Conservation (phyloP, 2,113 vertebrate genomes). For the Rallus limicola region DNA sequence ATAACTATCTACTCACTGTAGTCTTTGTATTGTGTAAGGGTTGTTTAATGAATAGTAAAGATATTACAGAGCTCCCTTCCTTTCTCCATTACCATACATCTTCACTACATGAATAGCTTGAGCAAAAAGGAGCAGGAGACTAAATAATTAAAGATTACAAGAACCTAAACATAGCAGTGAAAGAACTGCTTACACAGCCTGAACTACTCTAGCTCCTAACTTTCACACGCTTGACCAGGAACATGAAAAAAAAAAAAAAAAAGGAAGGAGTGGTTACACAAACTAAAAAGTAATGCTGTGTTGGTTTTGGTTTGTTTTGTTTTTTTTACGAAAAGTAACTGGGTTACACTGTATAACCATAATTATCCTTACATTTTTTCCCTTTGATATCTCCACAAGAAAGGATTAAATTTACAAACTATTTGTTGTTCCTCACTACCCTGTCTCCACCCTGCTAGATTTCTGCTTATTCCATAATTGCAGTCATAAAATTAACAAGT, state of each 20-base stretch:
- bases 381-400: neutral
- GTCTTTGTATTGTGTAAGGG: neutral
- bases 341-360: neutral
- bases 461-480: neutral
- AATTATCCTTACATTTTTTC: neutral
- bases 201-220: neutral
- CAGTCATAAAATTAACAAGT: neutral
- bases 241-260: neutral
- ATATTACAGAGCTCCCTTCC: neutral
- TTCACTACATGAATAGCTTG: neutral
- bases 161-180: neutral
- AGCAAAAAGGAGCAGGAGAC: neutral
- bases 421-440: neutral
- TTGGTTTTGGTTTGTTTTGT: neutral
- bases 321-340: neutral
- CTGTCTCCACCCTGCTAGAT: neutral
- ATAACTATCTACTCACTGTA: neutral
- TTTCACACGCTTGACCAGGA: neutral
- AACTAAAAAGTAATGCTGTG: neutral
- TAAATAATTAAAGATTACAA: neutral
- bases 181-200: neutral
- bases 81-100: neutral
- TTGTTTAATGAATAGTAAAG: conserved; percentile 29
- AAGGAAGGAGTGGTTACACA: neutral
- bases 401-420: neutral